Evolutionary conservation across 2,888 invertebrate species (phyloP), one percentile per base, ranked within the genome.

Genomic region (Cephus pygmeus): DNA sequence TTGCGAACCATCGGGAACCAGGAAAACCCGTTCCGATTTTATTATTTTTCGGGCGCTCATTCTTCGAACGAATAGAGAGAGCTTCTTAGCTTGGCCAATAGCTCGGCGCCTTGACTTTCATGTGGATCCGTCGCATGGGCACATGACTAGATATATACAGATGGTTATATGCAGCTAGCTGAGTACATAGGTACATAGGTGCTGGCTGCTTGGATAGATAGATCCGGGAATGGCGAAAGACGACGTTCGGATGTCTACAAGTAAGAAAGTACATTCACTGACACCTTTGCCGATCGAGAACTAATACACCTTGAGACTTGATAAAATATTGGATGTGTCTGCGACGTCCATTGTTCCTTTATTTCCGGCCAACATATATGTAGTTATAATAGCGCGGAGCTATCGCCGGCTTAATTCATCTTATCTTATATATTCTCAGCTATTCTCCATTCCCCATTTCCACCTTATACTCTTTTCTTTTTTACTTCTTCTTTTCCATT

Each of bases 251-350:
- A 71, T 75, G 30, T 77, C 69, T 69, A 77, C 34, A 69, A 30
- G 36, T 74, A 71, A 79, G 74, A 76, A 75, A 78, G 73, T 76
- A 34, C n/a, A 69, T 69, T 73, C 74, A 69, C 76, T 15, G 15
- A 11, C 69, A 15, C 69, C 76, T 35, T 73, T 69, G 35, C 69
- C 75, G 73, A 76, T 77, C 75, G 77, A 80, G 75, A 40, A 40
- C 40, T 40, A 40, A 12, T 33, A 23, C 15, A 69, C 30, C 33
- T 69, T 30, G 69, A 73, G 76, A 80, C 79, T 77, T 77, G 79
- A 86, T 86, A 85, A 87, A 86, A 86, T 82, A 87, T 87, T 86
- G 84, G 86, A 40, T 6, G 84, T 81, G 79, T 80, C 83, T 84
- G 83, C 79, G 82, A 79, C 80, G 79, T 81, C 82, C 81, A 84